Conservation (phyloP, 2,113 vertebrate genomes). For the Dendropsophus ebraccatus region DNA sequence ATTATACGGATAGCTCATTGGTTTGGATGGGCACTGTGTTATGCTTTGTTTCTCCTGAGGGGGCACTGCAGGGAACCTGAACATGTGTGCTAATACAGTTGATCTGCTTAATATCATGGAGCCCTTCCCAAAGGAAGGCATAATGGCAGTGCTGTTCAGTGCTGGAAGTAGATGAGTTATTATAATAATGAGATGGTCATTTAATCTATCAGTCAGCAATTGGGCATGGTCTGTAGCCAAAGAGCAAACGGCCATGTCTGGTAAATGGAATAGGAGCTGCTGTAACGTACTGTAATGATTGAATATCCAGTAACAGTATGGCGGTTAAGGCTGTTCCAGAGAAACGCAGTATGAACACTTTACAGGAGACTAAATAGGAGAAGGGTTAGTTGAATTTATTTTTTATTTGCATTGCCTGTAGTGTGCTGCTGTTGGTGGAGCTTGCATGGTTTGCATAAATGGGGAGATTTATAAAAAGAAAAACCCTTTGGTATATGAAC, state of each 20-base stretch:
- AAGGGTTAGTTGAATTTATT: constrained; percentile 25
- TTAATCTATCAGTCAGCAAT: background rate
- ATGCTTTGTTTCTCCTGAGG: no score
- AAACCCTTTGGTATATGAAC: no score
- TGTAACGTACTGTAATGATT: background rate
- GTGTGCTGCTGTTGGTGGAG: background rate
- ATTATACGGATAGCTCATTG: no score
- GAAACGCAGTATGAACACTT: background rate
- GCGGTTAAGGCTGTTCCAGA: constrained; percentile 19
- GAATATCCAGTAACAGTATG: background rate
- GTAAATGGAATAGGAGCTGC: background rate
- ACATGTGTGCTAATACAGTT: no score
- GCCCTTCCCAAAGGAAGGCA: no score
- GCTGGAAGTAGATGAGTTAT: background rate
- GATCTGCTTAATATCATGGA: no score
- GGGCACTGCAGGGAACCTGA: no score
- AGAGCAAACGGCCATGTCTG: background rate
- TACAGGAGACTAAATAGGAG: background rate
- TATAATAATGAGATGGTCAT: background rate
- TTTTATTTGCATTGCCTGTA: background rate
- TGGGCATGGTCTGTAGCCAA: background rate
- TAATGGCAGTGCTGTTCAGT: no score
- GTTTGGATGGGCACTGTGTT: no score
- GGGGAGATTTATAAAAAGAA: background rate
- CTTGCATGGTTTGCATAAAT: background rate